Evolutionary conservation across 2,888 invertebrate species (phyloP), one percentile per base, ranked within the genome.

Genomic region (Caenorhabditis angaria): DNA sequence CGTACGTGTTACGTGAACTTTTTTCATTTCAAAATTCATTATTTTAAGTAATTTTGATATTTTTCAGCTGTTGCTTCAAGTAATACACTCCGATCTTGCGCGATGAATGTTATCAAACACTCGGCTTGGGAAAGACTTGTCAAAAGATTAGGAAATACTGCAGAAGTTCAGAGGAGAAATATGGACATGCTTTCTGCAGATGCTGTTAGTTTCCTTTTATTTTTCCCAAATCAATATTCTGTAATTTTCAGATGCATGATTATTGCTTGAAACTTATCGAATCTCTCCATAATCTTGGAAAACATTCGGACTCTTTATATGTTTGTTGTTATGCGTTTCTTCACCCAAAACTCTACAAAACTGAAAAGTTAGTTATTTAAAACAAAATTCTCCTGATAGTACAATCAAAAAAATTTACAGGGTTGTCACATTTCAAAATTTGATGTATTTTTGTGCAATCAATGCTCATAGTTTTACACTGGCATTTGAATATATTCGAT

Each of bases 401-500:
- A 50, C 29, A n/a, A 27, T 24, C 29, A 66, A n/a, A 10, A 27
- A 27, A 18, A 6, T 60, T 59, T 70, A 25, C 67, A 86, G 84
- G 57, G 51, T 61, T 18, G 48, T 65, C 5, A 83, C 78, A n/a
- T 85, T 86, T 75, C 77, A 80, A 63, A 75, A 78, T 59, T 63
- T 86, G n/a, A 28, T 86, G 1, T 80, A 83, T 60, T 86, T 68
- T 53, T 80, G 81, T 27, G 77, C 85, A 14, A 75, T 84, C 56
- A 81, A 83, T 59, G 82, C 86, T 5, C 58, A 71, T 8, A 69
- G 73, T 55, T 87, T 80, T 77, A 29, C 60, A 8, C 61, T 86
- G n/a, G 84, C 85, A 0, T 86, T 86, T 61, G 86, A 86, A 65
- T 85, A 76, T 76, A 69, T 85, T n/a, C 68, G 86, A 28, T 82